Evolutionary conservation across 2,113 vertebrate genomes (phyloP), one percentile per base, ranked within the genome.

Genomic region (Sterna hirundo): DNA sequence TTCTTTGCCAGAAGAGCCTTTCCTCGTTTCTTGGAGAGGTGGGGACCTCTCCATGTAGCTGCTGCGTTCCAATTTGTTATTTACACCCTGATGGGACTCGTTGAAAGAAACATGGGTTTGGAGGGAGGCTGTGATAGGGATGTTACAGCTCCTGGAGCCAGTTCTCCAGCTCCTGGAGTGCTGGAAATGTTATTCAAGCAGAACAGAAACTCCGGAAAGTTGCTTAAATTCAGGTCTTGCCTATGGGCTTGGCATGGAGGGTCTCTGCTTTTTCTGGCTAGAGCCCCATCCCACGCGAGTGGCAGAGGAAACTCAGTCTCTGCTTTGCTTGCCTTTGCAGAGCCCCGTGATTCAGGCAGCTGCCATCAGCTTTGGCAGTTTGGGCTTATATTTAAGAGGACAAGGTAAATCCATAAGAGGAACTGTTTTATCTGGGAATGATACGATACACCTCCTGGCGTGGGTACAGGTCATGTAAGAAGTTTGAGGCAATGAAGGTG

Each of bases 381-480:
- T 29, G 26, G 10, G 4, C 30, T 51, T 54, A 20, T 32, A 44
- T 94, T 66, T 68, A 62, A 49, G 62, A 83, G 21, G 29, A 62
- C 27, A 36, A n/a, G 34, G 19, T 65, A 34, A 74, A 38, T 62
- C 64, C 2, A 0, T 30, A 21, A 38, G 22, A 61, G 30, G 34
- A 58, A 6, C 52, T 70, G 13, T 19, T 44, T 58, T 19, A 29
- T 66, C 36, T 60, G 55, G 54, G 60, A 86, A n/a, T 5, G 26
- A 11, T 9, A 12, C 0, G 1, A 23, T 46, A 23, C 1, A 1
- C 9, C 8, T 38, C 32, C 15, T 23, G 68, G 16, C 16, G 18
- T 16, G 54, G 23, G 26, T 30, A 64, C 8, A 13, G 34, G 23
- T 14, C 7, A 5, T 3, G 40, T 6, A 19, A n/a, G 1, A 27